phyloP scores from a whole-genome alignment of 2,888 invertebrate species.

The Aporophyla nigra region DNA sequence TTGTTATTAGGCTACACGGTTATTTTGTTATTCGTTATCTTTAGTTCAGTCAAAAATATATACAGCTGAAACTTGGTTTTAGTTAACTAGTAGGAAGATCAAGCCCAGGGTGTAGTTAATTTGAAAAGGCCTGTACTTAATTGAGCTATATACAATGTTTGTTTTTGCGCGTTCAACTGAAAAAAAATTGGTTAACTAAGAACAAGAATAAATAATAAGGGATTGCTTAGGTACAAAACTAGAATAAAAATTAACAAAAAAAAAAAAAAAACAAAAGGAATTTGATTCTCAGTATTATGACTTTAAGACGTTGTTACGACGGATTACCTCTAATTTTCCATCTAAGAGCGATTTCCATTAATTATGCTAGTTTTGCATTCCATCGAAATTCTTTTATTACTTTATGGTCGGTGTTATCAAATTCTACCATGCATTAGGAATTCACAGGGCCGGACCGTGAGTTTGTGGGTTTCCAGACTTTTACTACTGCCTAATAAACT shows the following conservation, averaged over 20 bases:
- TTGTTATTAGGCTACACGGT: not conserved
- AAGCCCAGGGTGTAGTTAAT: not conserved
- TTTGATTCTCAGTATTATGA: not conserved
- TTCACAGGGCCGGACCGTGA: too few relatives aligned
- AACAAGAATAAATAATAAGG: too few relatives aligned
- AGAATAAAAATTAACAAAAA: too few relatives aligned
- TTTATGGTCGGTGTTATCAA: not conserved
- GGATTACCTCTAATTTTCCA: too few relatives aligned
- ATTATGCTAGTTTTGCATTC: not conserved
- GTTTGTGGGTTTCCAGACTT: too few relatives aligned
- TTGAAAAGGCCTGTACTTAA: not conserved
- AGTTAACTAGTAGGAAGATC: not conserved
- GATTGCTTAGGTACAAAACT: too few relatives aligned
- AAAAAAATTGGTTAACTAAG: too few relatives aligned
- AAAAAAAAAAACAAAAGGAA: too few relatives aligned
- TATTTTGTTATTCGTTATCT: constrained; percentile 2
- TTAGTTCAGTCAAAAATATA: not conserved
- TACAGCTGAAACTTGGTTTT: not conserved
- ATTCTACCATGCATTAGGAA: not conserved
- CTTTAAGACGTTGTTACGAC: not conserved
- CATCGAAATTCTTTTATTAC: not conserved
- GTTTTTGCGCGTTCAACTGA: too few relatives aligned
- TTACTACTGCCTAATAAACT: too few relatives aligned
- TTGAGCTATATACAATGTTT: not conserved
- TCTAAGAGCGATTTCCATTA: not conserved